phyloP scores from a whole-genome alignment of 1,140 invertebrate genomes.

The Acromyrmex charruanus region DNA sequence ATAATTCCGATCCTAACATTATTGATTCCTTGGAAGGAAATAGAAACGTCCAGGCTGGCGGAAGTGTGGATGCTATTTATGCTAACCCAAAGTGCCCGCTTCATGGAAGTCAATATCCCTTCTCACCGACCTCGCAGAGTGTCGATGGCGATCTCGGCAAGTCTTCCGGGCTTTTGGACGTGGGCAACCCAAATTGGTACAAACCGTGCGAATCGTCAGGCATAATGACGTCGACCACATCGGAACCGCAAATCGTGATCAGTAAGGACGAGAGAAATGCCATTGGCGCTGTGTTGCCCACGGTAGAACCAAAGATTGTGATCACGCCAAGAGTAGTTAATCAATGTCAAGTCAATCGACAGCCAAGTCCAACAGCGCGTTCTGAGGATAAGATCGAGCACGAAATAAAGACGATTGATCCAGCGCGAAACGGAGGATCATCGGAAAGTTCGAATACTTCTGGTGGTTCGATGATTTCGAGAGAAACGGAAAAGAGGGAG shows the following conservation, averaged over 20 bases:
- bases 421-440: not conserved
- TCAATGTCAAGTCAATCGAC: slow-evolving; percentile 69
- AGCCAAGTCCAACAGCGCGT: slow-evolving; percentile 6
- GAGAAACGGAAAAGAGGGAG: slow-evolving; percentile 67
- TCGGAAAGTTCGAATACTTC: not conserved
- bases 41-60: slow-evolving; percentile 51
- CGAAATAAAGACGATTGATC: slow-evolving; percentile 26
- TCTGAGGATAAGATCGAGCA: slow-evolving; percentile 51
- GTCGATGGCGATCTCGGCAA: slow-evolving; percentile 72
- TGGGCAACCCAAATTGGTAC: slow-evolving; percentile 80
- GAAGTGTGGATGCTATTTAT: slow-evolving; percentile 71
- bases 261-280: slow-evolving; percentile 16
- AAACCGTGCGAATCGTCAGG: slow-evolving; percentile 60
- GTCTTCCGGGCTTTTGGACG: slow-evolving; percentile 58
- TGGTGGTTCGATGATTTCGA: not conserved
- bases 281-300: not conserved
- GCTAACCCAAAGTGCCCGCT: slow-evolving; percentile 76
- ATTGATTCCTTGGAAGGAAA: slow-evolving; percentile 77
- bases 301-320: slow-evolving; percentile 73
- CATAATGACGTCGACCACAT: slow-evolving; percentile 45
- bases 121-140: slow-evolving; percentile 56
- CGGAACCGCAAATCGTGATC: slow-evolving; percentile 65
- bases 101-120: slow-evolving; percentile 67
- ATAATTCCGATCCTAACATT: slow-evolving; percentile 77
- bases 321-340: slow-evolving; percentile 77